Evolutionary conservation across 2,113 vertebrate genomes (phyloP), one percentile per base, ranked within the genome.

Genomic region (Paradoxurus hermaphroditus): DNA sequence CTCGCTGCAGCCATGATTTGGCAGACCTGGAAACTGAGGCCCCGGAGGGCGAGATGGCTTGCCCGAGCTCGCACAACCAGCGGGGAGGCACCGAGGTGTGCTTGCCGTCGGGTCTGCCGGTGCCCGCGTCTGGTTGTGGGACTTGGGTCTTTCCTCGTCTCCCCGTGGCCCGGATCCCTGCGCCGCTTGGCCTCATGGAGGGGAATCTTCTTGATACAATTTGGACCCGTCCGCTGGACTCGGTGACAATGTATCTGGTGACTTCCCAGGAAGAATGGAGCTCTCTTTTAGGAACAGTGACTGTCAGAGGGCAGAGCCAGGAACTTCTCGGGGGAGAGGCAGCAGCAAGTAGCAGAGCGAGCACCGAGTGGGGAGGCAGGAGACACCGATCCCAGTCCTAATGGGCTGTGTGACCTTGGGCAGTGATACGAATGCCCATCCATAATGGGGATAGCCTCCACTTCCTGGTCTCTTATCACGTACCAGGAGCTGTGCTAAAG

Each of bases 241-340:
- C 91, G 77, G 91, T 25, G 86, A 97, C 94, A 78, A 63, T 96
- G 89, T 83, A 88, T 97, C 96, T 92, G 94, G 83, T 96, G 78
- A 83, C 83, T 97, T 97, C 96, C 51, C 83, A 94, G 88, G 91
- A 84, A 94, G 94, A 95, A 95, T 70, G 75, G 77, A 91, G 41
- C 93, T 85, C 82, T 86, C 95, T 95, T 86, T 96, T 90, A 82
- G 67, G 67, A 95, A 81, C 34, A 36, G 83, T 67, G 90, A 77
- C 90, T 96, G 62, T 97, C 2, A 0, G 23, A 95, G 92, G 90
- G 67, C 86, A 97, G 94, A 97, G 86, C 82, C 75, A 89, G 86
- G 89, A 93, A 93, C 94, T 96, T 86, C 97, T 75, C 90, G 91
- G 78, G 53, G 8, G 84, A 94, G 72, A 89, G 59, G 62, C 36